phyloP scores from a whole-genome alignment of 2,797 vertebrate genomes.

The Peromyscus nudipes region DNA sequence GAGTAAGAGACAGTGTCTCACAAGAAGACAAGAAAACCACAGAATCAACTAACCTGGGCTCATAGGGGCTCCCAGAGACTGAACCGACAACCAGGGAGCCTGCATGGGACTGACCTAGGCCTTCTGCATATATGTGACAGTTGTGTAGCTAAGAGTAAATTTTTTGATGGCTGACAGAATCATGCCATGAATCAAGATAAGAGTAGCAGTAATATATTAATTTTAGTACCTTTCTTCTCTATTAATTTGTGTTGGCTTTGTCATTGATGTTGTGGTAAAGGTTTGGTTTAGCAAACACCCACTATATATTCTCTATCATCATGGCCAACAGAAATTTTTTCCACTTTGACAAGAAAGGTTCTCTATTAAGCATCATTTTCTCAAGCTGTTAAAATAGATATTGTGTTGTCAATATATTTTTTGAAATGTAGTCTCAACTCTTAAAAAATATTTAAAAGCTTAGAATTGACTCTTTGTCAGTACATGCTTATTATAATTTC shows the following conservation, averaged over 20 bases:
- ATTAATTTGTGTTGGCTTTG: neutral
- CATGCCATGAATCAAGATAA: neutral
- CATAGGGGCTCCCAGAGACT: too few relatives aligned
- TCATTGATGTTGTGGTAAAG: neutral
- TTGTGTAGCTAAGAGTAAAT: neutral
- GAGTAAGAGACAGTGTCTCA: too few relatives aligned
- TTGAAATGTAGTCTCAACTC: neutral
- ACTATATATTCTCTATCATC: neutral
- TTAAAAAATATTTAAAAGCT: neutral
- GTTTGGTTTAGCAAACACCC: neutral
- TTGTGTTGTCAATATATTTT: neutral
- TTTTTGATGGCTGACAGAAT: neutral
- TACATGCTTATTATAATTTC: neutral
- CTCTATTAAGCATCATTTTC: neutral
- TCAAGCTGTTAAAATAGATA: neutral
- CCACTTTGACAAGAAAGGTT: neutral
- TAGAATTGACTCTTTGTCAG: neutral
- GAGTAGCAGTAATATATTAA: neutral
- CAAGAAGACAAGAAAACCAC: too few relatives aligned
- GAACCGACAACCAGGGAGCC: too few relatives aligned
- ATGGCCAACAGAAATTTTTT: neutral
- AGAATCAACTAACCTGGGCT: too few relatives aligned
- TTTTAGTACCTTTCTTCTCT: neutral
- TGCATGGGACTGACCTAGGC: too few relatives aligned
- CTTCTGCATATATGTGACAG: too few relatives aligned